Evolutionary conservation across 2,797 vertebrate species (phyloP).

Genomic region (Pseudopleuronectes americanus): DNA sequence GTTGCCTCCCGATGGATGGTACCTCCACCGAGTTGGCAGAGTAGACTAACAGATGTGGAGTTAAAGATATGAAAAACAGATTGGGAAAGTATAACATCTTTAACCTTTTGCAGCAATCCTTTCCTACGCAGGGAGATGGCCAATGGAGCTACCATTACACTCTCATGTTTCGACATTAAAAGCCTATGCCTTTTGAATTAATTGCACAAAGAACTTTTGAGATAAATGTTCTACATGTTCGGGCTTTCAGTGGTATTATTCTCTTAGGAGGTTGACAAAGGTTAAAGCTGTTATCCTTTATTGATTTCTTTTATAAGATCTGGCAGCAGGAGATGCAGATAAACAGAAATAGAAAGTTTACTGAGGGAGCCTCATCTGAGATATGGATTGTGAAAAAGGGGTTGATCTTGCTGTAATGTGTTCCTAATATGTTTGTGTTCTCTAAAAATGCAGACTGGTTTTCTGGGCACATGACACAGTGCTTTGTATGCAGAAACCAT

Average conservation of each 20-base stretch:
- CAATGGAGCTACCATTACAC: slow-evolving; percentile 18
- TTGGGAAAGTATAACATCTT: not conserved
- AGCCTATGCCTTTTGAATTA: slow-evolving; percentile 21
- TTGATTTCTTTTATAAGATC: slow-evolving; percentile 51
- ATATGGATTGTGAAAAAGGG: slow-evolving; percentile 9
- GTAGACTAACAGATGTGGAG: slow-evolving; percentile 7
- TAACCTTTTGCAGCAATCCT: slow-evolving; percentile 7
- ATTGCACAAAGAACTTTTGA: slow-evolving; percentile 25
- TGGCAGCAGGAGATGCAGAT: slow-evolving; percentile 45
- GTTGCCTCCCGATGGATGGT: slow-evolving; percentile 1
- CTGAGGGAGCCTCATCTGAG: slow-evolving; percentile 34
- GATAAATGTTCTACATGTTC: slow-evolving; percentile 25
- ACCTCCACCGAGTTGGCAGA: slow-evolving; percentile 2
- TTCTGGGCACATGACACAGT: slow-evolving; percentile 13
- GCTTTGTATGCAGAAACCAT: slow-evolving; percentile 39
- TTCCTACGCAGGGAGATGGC: slow-evolving; percentile 1
- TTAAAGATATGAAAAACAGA: slow-evolving; percentile 1
- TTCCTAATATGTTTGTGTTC: slow-evolving; percentile 13
- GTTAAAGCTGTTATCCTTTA: slow-evolving; percentile 58
- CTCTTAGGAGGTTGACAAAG: slow-evolving; percentile 35
- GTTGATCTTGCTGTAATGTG: not conserved
- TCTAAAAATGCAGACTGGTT: slow-evolving; percentile 12
- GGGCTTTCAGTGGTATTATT: slow-evolving; percentile 34
- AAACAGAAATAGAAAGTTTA: slow-evolving; percentile 47
- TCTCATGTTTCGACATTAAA: slow-evolving; percentile 20